These are phyloP conservation scores for Zenarchopterus dispar DNA, from an alignment of 2,797 vertebrate genomes.

Conservation along the genomic window DNA sequence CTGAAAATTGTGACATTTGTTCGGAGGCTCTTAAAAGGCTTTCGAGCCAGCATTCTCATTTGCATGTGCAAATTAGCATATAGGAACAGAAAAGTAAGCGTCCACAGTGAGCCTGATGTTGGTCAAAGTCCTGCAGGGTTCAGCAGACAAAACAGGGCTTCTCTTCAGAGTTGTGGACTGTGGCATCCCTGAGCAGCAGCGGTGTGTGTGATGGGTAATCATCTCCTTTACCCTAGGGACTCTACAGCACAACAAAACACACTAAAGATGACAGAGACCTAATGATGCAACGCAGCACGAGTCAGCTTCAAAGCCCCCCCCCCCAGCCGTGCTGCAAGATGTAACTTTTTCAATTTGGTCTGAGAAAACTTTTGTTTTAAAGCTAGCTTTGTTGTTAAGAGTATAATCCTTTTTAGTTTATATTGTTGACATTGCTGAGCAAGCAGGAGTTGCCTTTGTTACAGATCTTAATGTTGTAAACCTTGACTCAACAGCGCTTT, in stretches of 20 bases:
- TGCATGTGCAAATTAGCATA: conserved; percentile 15
- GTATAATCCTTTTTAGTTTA: conserved; percentile 57
- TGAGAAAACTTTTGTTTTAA: conserved; percentile 3
- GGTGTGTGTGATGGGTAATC: conserved; percentile 85
- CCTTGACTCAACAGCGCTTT: conserved; percentile 90
- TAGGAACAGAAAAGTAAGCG: conserved; percentile 1
- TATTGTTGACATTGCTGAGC: conserved; percentile 83
- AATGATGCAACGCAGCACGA: conserved; percentile 54
- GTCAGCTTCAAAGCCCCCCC: conserved; percentile 33
- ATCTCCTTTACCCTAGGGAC: conserved; percentile 86
- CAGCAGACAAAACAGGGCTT: conserved; percentile 83
- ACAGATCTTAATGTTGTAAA: conserved; percentile 91
- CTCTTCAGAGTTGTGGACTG: conserved; percentile 74
- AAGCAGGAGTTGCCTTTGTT: conserved; percentile 69
- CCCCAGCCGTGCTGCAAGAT: conserved; percentile 35
- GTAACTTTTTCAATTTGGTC: conserved; percentile 42
- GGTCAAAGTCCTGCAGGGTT: conserved; percentile 74
- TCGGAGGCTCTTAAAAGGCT: conserved; percentile 4
- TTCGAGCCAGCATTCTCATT: neutral
- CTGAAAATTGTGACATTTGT: conserved; percentile 33
- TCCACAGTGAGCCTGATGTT: conserved; percentile 13
- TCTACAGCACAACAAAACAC: conserved; percentile 74
- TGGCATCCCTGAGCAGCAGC: conserved; percentile 86
- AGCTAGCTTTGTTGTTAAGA: neutral
- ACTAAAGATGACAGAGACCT: conserved; percentile 47